A percentile compares a stretch with the other conserved stretches of the same genome.
Conservation (phyloP, 2,888 invertebrate species). For the Orthonevra nobilis region DNA sequence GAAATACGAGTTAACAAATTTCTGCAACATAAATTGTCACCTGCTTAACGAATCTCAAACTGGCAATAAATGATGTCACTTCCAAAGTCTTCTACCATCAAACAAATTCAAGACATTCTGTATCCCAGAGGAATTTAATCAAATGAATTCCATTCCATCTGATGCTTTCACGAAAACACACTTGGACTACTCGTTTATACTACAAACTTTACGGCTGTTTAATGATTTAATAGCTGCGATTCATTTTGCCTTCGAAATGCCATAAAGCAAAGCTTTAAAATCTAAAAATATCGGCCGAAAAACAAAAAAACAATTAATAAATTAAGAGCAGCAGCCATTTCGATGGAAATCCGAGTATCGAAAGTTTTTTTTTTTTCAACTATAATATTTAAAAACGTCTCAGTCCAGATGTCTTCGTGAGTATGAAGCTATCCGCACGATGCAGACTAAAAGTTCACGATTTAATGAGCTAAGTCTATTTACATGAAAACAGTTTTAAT, state of each 20-base stretch:
- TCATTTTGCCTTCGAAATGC: not conserved
- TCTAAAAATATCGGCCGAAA: constrained; percentile 54
- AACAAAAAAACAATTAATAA: too few relatives aligned
- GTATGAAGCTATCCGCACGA: too few relatives aligned
- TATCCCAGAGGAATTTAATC: not conserved
- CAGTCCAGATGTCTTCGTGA: too few relatives aligned
- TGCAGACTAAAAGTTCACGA: too few relatives aligned
- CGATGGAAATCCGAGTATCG: too few relatives aligned
- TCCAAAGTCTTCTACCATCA: not conserved
- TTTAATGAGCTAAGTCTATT: too few relatives aligned
- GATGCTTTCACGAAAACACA: constrained; percentile 5
- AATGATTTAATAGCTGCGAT: constrained; percentile 40
- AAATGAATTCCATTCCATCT: constrained; percentile 6
- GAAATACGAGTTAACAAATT: too few relatives aligned
- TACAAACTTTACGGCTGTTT: constrained; percentile 15
- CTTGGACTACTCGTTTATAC: constrained; percentile 14
- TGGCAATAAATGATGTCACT: too few relatives aligned
- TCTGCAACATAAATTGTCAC: constrained; percentile 32
- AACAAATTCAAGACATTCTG: not conserved
- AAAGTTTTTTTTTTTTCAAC: too few relatives aligned
- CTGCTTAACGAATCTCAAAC: constrained; percentile 17
- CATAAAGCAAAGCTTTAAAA: not conserved
- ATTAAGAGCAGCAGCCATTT: too few relatives aligned
- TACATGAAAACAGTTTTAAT: too few relatives aligned
- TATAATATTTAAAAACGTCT: too few relatives aligned